phyloP scores from a whole-genome alignment of 2,797 vertebrate species.

The Phalanger gymnotis region DNA sequence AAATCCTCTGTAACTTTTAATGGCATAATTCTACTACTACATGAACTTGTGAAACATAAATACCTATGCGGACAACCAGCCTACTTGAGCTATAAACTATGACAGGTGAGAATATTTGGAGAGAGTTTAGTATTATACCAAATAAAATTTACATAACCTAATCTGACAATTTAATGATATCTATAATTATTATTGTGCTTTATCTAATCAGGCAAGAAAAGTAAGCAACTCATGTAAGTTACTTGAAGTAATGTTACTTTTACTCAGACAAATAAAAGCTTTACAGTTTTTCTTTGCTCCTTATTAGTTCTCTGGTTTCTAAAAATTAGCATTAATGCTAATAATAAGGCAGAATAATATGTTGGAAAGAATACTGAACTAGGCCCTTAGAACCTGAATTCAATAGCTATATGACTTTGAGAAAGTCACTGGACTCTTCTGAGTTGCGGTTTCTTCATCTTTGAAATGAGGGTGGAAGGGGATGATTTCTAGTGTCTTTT shows the following conservation, averaged over 20 bases:
- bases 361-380: not conserved
- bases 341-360: not conserved
- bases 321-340: not conserved
- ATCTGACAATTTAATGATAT: not conserved
- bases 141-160: not conserved
- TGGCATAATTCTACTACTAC: not conserved
- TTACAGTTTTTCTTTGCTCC: not conserved
- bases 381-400: not conserved
- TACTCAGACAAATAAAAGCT: not conserved
- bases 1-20: not conserved
- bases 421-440: not conserved
- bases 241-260: not conserved
- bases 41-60: constrained; percentile 14
- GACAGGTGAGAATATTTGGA: not conserved
- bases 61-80: not conserved
- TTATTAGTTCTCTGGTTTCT: not conserved
- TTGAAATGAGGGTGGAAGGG: not conserved
- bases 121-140: not conserved
- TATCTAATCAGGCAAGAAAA: not conserved
- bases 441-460: not conserved
- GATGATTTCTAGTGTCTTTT: not conserved
- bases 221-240: not conserved
- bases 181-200: not conserved
- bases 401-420: not conserved
- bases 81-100: not conserved